Evolutionary conservation across 2,888 invertebrate genomes (phyloP).

Genomic region (Masnerella sp.): DNA sequence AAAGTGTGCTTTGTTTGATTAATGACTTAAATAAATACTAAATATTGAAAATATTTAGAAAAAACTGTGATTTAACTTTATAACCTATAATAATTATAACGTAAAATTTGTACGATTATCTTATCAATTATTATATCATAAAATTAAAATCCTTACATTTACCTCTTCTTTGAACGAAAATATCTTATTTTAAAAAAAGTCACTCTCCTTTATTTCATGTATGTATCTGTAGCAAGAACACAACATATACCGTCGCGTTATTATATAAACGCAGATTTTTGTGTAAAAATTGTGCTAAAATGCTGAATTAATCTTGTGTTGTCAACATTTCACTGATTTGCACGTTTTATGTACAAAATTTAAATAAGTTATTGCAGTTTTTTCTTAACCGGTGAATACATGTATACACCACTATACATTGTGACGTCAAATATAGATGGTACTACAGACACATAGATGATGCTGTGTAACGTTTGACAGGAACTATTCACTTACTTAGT

Average conservation of each 20-base stretch:
- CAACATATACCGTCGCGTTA: too few relatives aligned
- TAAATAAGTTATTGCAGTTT: slow-evolving; percentile 11
- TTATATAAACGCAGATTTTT: too few relatives aligned
- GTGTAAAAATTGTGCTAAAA: not conserved
- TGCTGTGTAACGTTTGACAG: too few relatives aligned
- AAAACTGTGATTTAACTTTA: too few relatives aligned
- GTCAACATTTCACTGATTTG: not conserved
- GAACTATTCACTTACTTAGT: too few relatives aligned
- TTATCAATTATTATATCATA: not conserved
- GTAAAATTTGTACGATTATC: too few relatives aligned
- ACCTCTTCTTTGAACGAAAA: too few relatives aligned
- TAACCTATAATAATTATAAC: too few relatives aligned
- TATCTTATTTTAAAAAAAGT: too few relatives aligned
- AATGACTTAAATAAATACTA: too few relatives aligned
- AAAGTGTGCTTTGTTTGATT: too few relatives aligned
- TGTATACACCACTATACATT: slow-evolving; percentile 24
- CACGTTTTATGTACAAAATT: not conserved
- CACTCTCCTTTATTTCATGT: slow-evolving; percentile 10
- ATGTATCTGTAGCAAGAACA: not conserved
- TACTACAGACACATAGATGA: slow-evolving; percentile 1
- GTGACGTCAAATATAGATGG: slow-evolving; percentile 24
- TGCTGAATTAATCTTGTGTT: not conserved
- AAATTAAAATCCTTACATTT: not conserved
- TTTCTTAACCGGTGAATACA: slow-evolving; percentile 37
- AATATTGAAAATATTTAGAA: too few relatives aligned